Percentiles rank a stretch among this genome's conserved stretches.
These are phyloP conservation scores for Alethe castanea DNA, from an alignment of 2,113 vertebrate species.

Conservation along the genomic window DNA sequence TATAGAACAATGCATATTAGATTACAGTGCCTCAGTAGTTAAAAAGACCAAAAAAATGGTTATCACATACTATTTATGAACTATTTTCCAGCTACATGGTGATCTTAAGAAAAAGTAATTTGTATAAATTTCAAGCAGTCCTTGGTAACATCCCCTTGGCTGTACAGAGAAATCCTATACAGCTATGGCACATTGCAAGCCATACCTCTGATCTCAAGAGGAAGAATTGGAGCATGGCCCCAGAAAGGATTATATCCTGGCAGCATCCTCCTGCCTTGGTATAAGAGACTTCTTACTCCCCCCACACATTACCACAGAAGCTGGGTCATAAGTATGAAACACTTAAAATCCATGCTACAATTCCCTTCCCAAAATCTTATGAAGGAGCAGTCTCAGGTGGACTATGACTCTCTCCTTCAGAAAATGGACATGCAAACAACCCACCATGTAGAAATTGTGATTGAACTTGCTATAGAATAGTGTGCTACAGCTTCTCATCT, in stretches of 20 bases:
- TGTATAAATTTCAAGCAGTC: background rate
- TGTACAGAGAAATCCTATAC: background rate
- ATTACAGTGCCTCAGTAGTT: background rate
- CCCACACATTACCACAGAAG: accelerated
- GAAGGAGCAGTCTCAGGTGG: background rate
- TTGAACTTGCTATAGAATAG: accelerated
- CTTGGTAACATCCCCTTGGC: background rate
- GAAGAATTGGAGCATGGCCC: accelerated
- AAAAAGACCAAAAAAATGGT: background rate
- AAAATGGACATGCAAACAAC: background rate
- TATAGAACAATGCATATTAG: background rate
- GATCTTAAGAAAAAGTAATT: background rate
- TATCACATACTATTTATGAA: background rate
- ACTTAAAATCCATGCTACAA: accelerated
- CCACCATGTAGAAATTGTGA: accelerated
- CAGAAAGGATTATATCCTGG: background rate
- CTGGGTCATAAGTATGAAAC: background rate
- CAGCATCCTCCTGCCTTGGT: background rate
- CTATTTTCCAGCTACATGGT: background rate
- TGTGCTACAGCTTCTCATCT: background rate
- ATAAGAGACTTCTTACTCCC: background rate
- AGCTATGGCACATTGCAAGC: background rate
- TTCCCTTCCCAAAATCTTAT: background rate
- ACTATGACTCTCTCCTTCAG: background rate
- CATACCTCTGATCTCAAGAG: background rate